A percentile compares a stretch with the other conserved stretches of the same genome.
phyloP scores from a whole-genome alignment of 2,797 vertebrate genomes.

The Pseudochaenichthys georgianus region DNA sequence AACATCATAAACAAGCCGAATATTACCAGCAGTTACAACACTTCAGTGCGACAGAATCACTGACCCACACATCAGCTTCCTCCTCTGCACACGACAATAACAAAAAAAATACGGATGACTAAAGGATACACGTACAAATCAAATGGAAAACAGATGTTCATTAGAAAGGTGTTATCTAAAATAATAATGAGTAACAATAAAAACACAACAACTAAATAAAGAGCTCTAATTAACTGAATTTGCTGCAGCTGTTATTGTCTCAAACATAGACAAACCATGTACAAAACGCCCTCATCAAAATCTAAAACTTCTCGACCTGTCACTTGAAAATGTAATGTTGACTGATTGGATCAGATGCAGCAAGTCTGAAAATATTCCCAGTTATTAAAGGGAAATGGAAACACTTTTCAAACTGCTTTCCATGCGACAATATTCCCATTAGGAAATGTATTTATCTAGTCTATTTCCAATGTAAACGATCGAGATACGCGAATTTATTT shows the following conservation, averaged over 20 bases:
- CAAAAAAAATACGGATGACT: slow-evolving; percentile 1
- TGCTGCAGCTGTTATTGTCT: slow-evolving; percentile 44
- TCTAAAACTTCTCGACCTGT: background rate
- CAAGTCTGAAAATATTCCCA: background rate
- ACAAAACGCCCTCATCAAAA: background rate
- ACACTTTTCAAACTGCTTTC: too few relatives aligned
- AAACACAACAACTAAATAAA: slow-evolving; percentile 39
- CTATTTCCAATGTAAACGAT: too few relatives aligned
- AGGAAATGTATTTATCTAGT: too few relatives aligned
- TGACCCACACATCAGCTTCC: slow-evolving; percentile 59
- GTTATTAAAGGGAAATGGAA: too few relatives aligned
- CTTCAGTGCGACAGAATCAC: slow-evolving; percentile 56
- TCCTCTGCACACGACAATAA: slow-evolving; percentile 24
- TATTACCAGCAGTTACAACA: slow-evolving; percentile 41
- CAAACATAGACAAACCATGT: slow-evolving; percentile 11
- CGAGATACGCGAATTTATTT: too few relatives aligned
- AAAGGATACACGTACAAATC: slow-evolving; percentile 19
- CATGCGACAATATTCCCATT: too few relatives aligned
- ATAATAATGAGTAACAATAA: slow-evolving; percentile 62
- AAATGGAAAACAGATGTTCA: slow-evolving; percentile 67
- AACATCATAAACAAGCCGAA: slow-evolving; percentile 61
- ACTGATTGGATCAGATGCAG: background rate
- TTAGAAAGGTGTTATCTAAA: slow-evolving; percentile 73
- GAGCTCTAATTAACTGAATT: slow-evolving; percentile 41
- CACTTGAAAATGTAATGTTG: background rate